Percentiles rank a stretch among this genome's conserved stretches.
phyloP scores from a whole-genome alignment of 2,797 vertebrate genomes.

The Masticophis lateralis region DNA sequence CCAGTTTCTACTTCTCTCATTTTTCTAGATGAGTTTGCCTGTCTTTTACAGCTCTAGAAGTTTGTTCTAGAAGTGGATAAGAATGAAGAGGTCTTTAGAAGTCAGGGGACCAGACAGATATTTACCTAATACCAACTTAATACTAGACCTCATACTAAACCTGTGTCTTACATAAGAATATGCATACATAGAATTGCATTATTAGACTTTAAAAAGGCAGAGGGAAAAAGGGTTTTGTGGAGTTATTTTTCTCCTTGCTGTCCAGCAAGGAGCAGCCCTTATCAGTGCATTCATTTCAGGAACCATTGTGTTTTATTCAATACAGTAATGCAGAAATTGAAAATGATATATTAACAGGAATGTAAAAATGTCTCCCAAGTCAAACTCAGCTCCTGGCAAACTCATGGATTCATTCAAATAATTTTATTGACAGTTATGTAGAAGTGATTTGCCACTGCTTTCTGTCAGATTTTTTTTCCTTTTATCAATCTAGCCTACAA shows the following conservation, averaged over 20 bases:
- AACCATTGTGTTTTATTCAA: background rate
- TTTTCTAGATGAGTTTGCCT: background rate
- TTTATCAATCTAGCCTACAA: background rate
- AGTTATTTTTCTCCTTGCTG: background rate
- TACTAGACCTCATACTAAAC: background rate
- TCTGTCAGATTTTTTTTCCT: background rate
- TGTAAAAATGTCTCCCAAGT: background rate
- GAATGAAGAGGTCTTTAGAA: background rate
- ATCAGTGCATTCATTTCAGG: background rate
- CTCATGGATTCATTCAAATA: background rate
- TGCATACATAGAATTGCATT: background rate
- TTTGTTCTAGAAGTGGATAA: background rate
- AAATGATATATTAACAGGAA: background rate
- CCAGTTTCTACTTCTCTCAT: background rate
- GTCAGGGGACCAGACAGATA: background rate
- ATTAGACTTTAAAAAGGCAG: background rate
- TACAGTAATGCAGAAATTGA: background rate
- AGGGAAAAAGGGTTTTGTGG: background rate
- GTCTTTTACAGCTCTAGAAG: background rate
- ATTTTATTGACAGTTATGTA: background rate
- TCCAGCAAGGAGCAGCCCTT: background rate
- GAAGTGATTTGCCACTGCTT: background rate
- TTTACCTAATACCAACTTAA: background rate
- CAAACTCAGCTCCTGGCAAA: background rate
- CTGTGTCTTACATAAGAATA: background rate